These are phyloP conservation scores for Prenolepis imparis DNA, from an alignment of 2,888 invertebrate species.

Conservation along the genomic window DNA sequence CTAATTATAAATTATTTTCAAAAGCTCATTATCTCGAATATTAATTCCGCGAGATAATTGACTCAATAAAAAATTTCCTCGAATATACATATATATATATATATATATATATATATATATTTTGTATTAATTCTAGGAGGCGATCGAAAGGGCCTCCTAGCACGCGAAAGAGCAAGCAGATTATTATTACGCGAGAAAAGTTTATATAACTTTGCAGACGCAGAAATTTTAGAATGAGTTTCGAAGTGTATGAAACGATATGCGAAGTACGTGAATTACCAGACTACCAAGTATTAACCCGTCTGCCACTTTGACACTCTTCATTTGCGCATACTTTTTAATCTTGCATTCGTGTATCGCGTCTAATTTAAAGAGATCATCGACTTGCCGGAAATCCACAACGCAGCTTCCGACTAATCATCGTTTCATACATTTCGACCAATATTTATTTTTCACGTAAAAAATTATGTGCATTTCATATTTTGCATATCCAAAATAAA, in stretches of 20 bases:
- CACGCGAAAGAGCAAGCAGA: neutral
- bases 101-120: neutral
- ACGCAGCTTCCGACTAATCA: constrained; percentile 4
- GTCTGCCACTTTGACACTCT: constrained; percentile 39
- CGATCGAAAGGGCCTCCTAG: neutral
- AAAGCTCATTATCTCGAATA: constrained; percentile 8
- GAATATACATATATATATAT: neutral
- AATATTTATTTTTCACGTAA: constrained; percentile 1
- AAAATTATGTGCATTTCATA: constrained; percentile 10
- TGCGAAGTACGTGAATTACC: constrained; percentile 23
- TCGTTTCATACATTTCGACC: neutral
- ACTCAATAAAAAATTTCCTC: neutral
- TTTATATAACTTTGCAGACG: constrained; percentile 1
- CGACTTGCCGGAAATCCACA: constrained; percentile 32
- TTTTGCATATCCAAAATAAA: neutral
- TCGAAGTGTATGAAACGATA: constrained; percentile 2
- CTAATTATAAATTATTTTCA: constrained; percentile 29
- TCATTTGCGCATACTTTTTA: constrained; percentile 47
- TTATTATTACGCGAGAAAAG: neutral
- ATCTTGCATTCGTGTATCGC: constrained; percentile 36
- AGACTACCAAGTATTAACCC: constrained; percentile 42
- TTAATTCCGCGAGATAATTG: constrained; percentile 26
- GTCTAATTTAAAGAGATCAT: constrained; percentile 42
- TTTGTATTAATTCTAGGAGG: constrained; percentile 2
- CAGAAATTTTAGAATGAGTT: neutral